Percentiles rank a stretch among this genome's conserved stretches.
Evolutionary conservation across 2,888 invertebrate species (phyloP).

Genomic region (Hydroisotoma schaefferi): DNA sequence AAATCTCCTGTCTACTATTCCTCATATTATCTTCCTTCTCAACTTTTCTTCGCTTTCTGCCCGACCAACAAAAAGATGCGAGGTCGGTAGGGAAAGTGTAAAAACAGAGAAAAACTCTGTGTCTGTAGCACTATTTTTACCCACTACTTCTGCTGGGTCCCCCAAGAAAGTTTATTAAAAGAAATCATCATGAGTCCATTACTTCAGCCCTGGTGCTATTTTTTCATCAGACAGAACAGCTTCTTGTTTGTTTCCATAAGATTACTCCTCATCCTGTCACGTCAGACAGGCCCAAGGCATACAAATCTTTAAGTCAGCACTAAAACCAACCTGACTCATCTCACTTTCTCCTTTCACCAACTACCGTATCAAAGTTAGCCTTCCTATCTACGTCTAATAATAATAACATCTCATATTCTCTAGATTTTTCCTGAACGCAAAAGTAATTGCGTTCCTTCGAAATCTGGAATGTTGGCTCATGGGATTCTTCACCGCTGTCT

Average conservation of each 20-base stretch:
- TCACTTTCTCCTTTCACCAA: background rate
- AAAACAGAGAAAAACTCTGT: background rate
- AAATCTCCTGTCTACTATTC: conserved; percentile 6
- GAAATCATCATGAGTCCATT: conserved; percentile 21
- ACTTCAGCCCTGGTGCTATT: conserved; percentile 11
- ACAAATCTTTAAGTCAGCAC: conserved; percentile 17
- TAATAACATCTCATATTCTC: conserved; percentile 3
- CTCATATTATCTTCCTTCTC: conserved; percentile 1
- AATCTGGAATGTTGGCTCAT: conserved; percentile 14
- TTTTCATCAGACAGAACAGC: conserved; percentile 18
- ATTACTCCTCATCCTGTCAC: conserved; percentile 18
- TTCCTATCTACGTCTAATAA: too few species aligned
- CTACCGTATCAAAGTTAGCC: too few species aligned
- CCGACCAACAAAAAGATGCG: too few species aligned
- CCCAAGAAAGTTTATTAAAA: conserved; percentile 17
- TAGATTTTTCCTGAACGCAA: conserved; percentile 2
- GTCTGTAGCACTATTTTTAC: background rate
- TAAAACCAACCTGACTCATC: conserved; percentile 1
- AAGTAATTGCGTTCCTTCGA: conserved; percentile 20
- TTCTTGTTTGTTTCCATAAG: conserved; percentile 21
- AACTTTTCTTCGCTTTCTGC: background rate
- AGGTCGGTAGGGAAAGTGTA: background rate
- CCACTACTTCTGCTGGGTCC: too few species aligned
- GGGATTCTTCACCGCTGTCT: background rate
- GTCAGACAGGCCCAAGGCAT: conserved; percentile 8